Evolutionary conservation across 1,140 invertebrate genomes (phyloP), one percentile per base, ranked within the genome.

Genomic region (Drosophila kikkawai): DNA sequence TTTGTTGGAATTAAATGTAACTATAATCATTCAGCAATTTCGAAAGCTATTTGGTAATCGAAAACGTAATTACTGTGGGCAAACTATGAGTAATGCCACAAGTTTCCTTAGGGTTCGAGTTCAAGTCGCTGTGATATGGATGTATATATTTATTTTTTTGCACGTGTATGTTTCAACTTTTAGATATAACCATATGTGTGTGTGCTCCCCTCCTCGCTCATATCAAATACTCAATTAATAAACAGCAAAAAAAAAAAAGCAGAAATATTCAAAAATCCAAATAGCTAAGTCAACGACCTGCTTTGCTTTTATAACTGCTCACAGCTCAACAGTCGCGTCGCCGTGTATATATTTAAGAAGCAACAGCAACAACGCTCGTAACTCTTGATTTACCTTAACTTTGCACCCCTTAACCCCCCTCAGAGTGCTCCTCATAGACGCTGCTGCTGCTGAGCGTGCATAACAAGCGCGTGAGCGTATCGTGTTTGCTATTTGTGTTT

Each of bases 141-240:
- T n/a, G 15, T 61, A 29, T n/a, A 56, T 59, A 42, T 64, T 64
- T 69, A 53, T 34, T 39, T 34, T 44, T 50, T 29, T 58, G 44
- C 65, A 71, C 51, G 65, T 71, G 51, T 73, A 41, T 53, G 17
- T 37, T 45, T 47, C 13, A 39, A 9, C 11, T 68, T 26, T 37
- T 12, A 45, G 58, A 67, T 64, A 47, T 42, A 7, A 4, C 17
- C 51, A 29, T 51, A 65, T 51, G 4, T 61, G 19, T 61, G 55
- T 50, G 19, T 37, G 41, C 15, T 48, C 17, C 51, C 39, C 17
- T 37, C 36, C 22, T 42, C 19, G 50, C 58, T 78, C 86, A 87
- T 91, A 92, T 92, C 91, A 91, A 92, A 92, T 92, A 92, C 87
- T 85, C 91, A 92, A 92, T 92, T 92, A 91, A 92, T 92, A 92